Percentiles rank a stretch among this genome's conserved stretches.
Conservation (phyloP, 1,140 invertebrate species). For the Pseudoatta argentina region DNA sequence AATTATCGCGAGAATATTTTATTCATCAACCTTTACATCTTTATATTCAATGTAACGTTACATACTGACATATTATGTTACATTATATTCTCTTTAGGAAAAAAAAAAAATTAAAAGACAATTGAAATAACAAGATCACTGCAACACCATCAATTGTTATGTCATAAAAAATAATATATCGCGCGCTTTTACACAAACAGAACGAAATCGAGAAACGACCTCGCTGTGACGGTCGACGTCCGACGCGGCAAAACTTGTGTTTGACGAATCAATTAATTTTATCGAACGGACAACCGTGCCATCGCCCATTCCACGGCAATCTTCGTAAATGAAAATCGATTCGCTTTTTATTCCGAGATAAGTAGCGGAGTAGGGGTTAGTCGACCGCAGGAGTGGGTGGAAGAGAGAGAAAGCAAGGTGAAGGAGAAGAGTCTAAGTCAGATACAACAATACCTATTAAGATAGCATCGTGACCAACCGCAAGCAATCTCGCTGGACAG, state of each 20-base stretch:
- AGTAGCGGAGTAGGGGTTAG: constrained; percentile 55
- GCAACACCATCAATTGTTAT: neutral
- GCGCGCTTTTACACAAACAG: neutral
- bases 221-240: neutral
- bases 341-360: constrained; percentile 70
- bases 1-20: neutral
- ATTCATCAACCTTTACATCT: constrained; percentile 3
- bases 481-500: constrained; percentile 66
- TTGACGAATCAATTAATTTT: constrained; percentile 74
- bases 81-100: neutral
- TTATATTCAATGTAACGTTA: constrained; percentile 15
- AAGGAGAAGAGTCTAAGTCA: constrained; percentile 66
- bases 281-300: constrained; percentile 61
- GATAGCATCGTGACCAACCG: constrained; percentile 72
- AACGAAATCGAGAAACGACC: constrained; percentile 8
- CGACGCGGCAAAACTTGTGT: constrained; percentile 42
- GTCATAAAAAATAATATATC: constrained; percentile 18
- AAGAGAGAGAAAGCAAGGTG: constrained; percentile 16
- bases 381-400: neutral
- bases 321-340: constrained; percentile 75
- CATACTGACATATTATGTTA: too few relatives aligned
- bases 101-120: neutral
- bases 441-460: constrained; percentile 75
- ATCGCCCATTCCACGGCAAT: constrained; percentile 48
- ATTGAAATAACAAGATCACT: neutral